Evolutionary conservation across 2,113 vertebrate genomes (phyloP), one percentile per base, ranked within the genome.

Genomic region (Loxodonta africana): DNA sequence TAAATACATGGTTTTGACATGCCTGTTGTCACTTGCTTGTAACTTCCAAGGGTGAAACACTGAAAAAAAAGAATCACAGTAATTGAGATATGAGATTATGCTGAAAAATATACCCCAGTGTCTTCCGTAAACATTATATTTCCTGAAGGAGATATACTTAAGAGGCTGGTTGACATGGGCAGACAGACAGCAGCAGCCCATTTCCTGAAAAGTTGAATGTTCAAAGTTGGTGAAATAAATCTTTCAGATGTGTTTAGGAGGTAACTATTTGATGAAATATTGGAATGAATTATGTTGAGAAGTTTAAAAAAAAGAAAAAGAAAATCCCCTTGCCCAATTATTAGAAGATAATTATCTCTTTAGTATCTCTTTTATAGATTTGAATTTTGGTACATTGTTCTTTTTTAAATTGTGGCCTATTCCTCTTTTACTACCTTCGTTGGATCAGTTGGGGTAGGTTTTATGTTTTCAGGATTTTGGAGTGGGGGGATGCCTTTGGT

Each of bases 301-400:
- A 10, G 84, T 82, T 63, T 87, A 93, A 25, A 90, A 94, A 95
- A 74, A 93, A 94, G 26, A 90, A 92, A 95, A 67, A 30, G 69
- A 74, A 74, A 74, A 41, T 33, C 15, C 23, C 17, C 26, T 33
- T 71, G 37, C 21, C 90, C 30, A 60, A 60, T 85, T 96, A 81
- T 18, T 78, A 73, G 81, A 81, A 73, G 28, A 92, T 91, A 73
- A 74, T 84, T 28, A 77, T 9, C 37, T 83, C 18, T 85, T 95
- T 67, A 83, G 33, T 78, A 57, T 95, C 51, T 88, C 37, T 95
- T 95, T 67, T 18, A 3, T 41, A 77, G 60, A 25, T 53, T 93
- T 57, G 25, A 41, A 23, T 48, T 69, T 89, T 96, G 84, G 17
- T 85, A 30, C 18, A 51, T 88, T 88, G 17, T 78, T 57, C 87